Conservation (phyloP, 2,888 invertebrate genomes). For the Agonopterix arenella region DNA sequence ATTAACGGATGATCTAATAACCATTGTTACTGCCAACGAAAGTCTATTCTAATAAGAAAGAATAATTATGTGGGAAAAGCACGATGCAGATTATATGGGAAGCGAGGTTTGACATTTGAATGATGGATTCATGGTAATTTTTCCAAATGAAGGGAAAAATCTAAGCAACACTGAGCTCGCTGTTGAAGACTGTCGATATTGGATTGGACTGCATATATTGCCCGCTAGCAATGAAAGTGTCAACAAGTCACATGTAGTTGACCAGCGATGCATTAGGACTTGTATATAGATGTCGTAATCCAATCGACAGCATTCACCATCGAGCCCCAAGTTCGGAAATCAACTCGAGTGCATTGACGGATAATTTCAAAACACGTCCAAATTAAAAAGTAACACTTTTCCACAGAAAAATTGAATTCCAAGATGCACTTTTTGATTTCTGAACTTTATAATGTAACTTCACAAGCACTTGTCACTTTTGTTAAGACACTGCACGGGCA, state of each 20-base stretch:
- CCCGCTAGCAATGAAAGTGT: no score
- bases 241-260: no score
- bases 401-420: neutral
- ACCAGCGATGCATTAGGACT: no score
- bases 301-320: slow-evolving; percentile 6
- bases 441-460: slow-evolving; percentile 29
- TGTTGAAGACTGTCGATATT: no score
- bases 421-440: slow-evolving; percentile 42
- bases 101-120: neutral
- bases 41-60: slow-evolving; percentile 3
- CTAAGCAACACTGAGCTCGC: no score
- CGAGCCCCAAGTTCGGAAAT: slow-evolving; percentile 6
- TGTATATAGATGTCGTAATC: no score
- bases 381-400: neutral
- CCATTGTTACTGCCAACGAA: slow-evolving; percentile 8
- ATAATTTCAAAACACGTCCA: slow-evolving; percentile 5
- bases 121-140: no score
- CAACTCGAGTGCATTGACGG: slow-evolving; percentile 8
- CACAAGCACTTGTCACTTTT: slow-evolving; percentile 58
- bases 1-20: slow-evolving; percentile 4
- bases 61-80: slow-evolving; percentile 7
- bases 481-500: slow-evolving; percentile 30
- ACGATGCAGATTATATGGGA: slow-evolving; percentile 2
- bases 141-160: no score
- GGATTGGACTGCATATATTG: no score